Evolutionary conservation across 1,140 invertebrate genomes (phyloP).

Genomic region (Reticulitermes speratus): DNA sequence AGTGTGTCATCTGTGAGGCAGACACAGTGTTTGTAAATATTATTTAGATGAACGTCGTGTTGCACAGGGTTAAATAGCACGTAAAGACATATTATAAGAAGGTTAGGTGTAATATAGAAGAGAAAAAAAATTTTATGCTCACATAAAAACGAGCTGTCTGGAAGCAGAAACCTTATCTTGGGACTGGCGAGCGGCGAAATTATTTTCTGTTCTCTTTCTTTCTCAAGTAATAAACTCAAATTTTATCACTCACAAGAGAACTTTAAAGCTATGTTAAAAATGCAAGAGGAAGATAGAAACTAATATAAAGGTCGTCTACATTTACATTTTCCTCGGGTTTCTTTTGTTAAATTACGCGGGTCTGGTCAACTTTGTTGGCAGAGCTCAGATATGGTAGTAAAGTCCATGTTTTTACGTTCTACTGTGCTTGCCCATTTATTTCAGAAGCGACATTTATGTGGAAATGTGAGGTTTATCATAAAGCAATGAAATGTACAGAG

Average conservation of each 20-base stretch:
- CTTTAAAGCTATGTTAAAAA: not conserved
- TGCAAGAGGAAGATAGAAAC: not conserved
- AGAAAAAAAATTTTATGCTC: not conserved
- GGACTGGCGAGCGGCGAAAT: not conserved
- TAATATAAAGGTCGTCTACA: not conserved
- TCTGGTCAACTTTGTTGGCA: not conserved
- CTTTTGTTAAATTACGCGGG: not conserved
- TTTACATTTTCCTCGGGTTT: not conserved
- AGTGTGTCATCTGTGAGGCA: too few species aligned
- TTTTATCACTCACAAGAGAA: conserved; percentile 13
- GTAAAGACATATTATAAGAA: not conserved
- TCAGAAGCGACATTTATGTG: too few species aligned
- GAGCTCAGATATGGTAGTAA: too few species aligned
- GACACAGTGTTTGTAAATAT: too few species aligned
- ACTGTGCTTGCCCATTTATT: too few species aligned
- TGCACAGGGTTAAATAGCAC: not conserved
- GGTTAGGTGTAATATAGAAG: not conserved
- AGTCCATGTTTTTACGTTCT: too few species aligned
- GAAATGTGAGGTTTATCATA: too few species aligned
- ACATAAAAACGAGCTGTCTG: not conserved
- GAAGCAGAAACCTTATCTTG: not conserved
- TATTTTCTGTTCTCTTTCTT: not conserved
- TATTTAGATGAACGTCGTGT: too few species aligned
- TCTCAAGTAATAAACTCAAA: not conserved
- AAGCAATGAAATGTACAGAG: too few species aligned